Conservation (phyloP, 2,888 invertebrate species). For the Tenthredo scrophulariae region DNA sequence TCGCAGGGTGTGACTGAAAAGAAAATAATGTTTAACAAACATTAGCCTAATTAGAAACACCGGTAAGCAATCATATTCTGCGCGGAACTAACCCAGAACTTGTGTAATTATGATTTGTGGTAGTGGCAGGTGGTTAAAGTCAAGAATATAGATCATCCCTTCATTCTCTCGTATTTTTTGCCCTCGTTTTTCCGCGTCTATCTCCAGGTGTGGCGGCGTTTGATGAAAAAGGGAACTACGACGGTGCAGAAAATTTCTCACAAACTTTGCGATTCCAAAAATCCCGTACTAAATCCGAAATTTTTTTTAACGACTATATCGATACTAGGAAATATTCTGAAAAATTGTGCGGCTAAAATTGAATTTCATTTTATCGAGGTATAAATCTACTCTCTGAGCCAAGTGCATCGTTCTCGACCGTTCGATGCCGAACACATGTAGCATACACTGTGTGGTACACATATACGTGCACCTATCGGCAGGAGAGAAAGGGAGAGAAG, state of each 20-base stretch:
- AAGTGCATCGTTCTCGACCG: conserved; percentile 41
- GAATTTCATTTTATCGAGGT: conserved; percentile 49
- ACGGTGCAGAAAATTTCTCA: background rate
- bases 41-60: conserved; percentile 47
- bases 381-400: conserved; percentile 48
- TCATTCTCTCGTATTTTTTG: background rate
- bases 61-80: conserved; percentile 18
- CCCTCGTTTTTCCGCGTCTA: background rate
- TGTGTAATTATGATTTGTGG: conserved; percentile 43
- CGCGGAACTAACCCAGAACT: conserved; percentile 12
- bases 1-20: conserved; percentile 7
- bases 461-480: background rate
- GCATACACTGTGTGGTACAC: background rate
- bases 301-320: background rate
- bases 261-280: background rate
- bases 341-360: conserved; percentile 42
- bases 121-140: conserved; percentile 28
- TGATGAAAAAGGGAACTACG: no score
- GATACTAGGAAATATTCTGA: background rate
- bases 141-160: conserved; percentile 32
- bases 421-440: conserved; percentile 29
- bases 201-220: background rate
- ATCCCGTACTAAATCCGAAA: background rate
- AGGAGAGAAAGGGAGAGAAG: background rate
- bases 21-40: conserved; percentile 7